These are phyloP conservation scores for Pseudolaguvia tuberculata DNA, from an alignment of 2,113 vertebrate species.

Conservation along the genomic window DNA sequence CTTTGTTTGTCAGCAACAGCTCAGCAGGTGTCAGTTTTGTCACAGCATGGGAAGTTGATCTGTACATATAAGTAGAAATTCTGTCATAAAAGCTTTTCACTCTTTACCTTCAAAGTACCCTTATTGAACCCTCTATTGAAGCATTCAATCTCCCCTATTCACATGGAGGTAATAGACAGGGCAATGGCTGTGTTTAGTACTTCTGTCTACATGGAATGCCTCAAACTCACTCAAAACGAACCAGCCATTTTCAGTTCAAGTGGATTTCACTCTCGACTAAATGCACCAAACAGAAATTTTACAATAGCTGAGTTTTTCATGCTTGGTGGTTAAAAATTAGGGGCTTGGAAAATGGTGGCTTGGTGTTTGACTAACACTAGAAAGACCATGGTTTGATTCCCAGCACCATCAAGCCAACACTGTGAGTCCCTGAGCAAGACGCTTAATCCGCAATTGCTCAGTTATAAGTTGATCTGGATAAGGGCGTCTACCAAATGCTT, in stretches of 20 bases:
- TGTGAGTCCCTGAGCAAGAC: too few species aligned
- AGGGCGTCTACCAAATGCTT: too few species aligned
- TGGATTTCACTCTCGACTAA: conserved; percentile 29
- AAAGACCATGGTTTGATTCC: too few species aligned
- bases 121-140: conserved; percentile 23
- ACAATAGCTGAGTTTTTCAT: conserved; percentile 12
- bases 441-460: too few species aligned
- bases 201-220: conserved; percentile 5
- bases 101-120: conserved; percentile 31
- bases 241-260: conserved; percentile 25
- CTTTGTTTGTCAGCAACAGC: background rate
- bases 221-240: conserved; percentile 30
- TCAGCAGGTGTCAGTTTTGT: background rate
- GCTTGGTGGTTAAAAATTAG: too few species aligned
- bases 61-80: conserved; percentile 27
- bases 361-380: too few species aligned
- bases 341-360: too few species aligned
- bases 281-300: conserved; percentile 28
- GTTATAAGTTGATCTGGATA: too few species aligned
- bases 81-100: conserved; percentile 25
- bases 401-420: too few species aligned
- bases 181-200: conserved; percentile 9
- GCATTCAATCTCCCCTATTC: conserved; percentile 12
- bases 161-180: conserved; percentile 13
- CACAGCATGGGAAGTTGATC: conserved; percentile 24